phyloP scores from a whole-genome alignment of 2,888 invertebrate species.

The Dicyrtoma fusca region DNA sequence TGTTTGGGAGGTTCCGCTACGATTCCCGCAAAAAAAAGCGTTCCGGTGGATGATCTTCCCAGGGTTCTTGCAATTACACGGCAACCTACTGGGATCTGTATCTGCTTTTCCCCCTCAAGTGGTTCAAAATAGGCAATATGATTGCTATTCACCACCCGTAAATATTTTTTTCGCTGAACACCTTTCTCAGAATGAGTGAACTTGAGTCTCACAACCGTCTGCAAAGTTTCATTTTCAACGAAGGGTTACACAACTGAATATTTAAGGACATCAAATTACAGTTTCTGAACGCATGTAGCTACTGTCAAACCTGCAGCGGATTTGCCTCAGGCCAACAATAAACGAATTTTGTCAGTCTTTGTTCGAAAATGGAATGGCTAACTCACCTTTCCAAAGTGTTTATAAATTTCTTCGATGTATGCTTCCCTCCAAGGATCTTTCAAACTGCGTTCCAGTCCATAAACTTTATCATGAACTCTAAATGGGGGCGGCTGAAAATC shows the following conservation, averaged over 20 bases:
- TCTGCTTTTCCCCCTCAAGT: too few species aligned
- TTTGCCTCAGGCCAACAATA: background rate
- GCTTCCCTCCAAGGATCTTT: slow-evolving; percentile 29
- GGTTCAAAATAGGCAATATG: slow-evolving; percentile 24
- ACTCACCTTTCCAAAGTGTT: slow-evolving; percentile 17
- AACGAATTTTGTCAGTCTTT: too few species aligned
- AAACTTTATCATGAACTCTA: slow-evolving; percentile 18
- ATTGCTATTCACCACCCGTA: slow-evolving; percentile 1
- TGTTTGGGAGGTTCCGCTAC: slow-evolving; percentile 79
- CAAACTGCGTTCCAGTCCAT: slow-evolving; percentile 10
- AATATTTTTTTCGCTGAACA: background rate
- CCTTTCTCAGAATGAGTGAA: background rate
- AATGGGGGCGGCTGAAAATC: slow-evolving; percentile 6
- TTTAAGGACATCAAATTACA: background rate
- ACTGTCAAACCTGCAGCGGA: background rate
- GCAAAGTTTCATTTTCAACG: too few species aligned
- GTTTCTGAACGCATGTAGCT: background rate
- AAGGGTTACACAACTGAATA: background rate
- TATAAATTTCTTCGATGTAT: slow-evolving; percentile 2
- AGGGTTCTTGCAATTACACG: slow-evolving; percentile 19
- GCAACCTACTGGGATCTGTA: background rate
- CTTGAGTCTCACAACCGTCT: slow-evolving; percentile 12
- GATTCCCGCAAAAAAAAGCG: slow-evolving; percentile 73
- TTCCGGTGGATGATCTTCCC: slow-evolving; percentile 2
- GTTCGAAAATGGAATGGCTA: too few species aligned